Conservation (phyloP, 2,797 vertebrate species). For the Hozukius guyotensis region DNA sequence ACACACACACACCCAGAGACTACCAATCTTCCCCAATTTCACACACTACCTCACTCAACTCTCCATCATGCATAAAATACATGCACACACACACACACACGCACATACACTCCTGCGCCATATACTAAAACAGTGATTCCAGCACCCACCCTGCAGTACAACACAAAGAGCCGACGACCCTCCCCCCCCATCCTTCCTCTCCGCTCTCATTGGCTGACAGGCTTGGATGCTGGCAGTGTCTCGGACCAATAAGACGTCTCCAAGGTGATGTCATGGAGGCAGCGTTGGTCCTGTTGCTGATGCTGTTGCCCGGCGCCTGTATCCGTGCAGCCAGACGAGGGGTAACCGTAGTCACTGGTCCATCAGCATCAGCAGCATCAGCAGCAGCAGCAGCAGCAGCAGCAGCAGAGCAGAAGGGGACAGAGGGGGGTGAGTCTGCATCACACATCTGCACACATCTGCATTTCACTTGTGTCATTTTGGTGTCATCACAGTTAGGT, state of each 20-base stretch:
- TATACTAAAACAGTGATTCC: slow-evolving; percentile 50
- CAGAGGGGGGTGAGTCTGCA: slow-evolving; percentile 66
- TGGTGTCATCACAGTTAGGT: background rate
- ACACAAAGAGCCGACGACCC: slow-evolving; percentile 66
- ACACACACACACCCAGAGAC: background rate
- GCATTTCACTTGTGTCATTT: background rate
- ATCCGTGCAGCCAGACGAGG: slow-evolving; percentile 71
- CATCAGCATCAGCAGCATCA: slow-evolving; percentile 36
- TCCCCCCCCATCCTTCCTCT: slow-evolving; percentile 48
- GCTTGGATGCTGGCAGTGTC: slow-evolving; percentile 69
- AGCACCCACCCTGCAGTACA: slow-evolving; percentile 71
- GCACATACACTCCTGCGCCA: slow-evolving; percentile 46
- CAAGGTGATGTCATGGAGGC: slow-evolving; percentile 80
- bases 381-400: background rate
- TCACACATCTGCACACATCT: slow-evolving; percentile 1
- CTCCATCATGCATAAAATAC: background rate
- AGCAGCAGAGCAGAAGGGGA: slow-evolving; percentile 34
- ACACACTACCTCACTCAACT: slow-evolving; percentile 13
- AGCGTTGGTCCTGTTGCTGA: slow-evolving; percentile 78
- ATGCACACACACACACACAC: slow-evolving; percentile 10
- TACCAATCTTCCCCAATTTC: slow-evolving; percentile 10
- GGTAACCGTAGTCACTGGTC: slow-evolving; percentile 58
- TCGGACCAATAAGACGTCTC: slow-evolving; percentile 65
- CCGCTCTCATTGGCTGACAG: slow-evolving; percentile 58
- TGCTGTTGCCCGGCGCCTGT: slow-evolving; percentile 79